These are phyloP conservation scores for Electrophaes corylata DNA, from an alignment of 2,888 invertebrate species.

Conservation along the genomic window DNA sequence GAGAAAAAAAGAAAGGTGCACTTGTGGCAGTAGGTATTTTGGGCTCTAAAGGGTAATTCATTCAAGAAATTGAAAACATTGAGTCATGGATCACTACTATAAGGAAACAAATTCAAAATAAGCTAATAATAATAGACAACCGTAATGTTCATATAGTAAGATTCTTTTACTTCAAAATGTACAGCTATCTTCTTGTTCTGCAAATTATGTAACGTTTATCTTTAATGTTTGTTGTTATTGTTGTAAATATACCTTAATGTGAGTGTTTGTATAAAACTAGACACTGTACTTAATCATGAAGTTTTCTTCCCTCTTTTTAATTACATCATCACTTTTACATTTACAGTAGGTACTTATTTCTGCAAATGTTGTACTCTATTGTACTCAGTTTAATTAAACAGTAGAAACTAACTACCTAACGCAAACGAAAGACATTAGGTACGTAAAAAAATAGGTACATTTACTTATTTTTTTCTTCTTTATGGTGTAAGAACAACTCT, in stretches of 20 bases:
- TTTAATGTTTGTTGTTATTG: slow-evolving; percentile 65
- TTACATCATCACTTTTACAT: neutral
- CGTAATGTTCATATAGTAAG: slow-evolving; percentile 37
- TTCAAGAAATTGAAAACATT: slow-evolving; percentile 41
- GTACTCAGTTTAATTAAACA: neutral
- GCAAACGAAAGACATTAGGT: too few species aligned
- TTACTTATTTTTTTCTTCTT: too few species aligned
- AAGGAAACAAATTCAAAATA: slow-evolving; percentile 27
- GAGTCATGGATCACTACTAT: slow-evolving; percentile 56
- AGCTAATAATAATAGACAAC: slow-evolving; percentile 5
- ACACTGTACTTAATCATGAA: slow-evolving; percentile 21
- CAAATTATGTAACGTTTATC: slow-evolving; percentile 35
- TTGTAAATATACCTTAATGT: slow-evolving; percentile 71
- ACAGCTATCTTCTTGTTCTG: slow-evolving; percentile 59
- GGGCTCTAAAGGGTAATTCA: slow-evolving; percentile 55
- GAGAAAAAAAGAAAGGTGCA: neutral
- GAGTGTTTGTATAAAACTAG: slow-evolving; percentile 36
- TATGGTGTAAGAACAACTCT: too few species aligned
- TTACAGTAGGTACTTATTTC: too few species aligned
- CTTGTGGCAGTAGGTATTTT: slow-evolving; percentile 28
- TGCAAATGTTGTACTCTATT: neutral
- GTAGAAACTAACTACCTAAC: too few species aligned
- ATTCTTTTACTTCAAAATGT: slow-evolving; percentile 49
- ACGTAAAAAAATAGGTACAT: too few species aligned
- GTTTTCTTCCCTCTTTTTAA: slow-evolving; percentile 27